phyloP scores from a whole-genome alignment of 37 sponge, comb jelly and placozoan genomes.

The Cladorhizidae sp. region DNA sequence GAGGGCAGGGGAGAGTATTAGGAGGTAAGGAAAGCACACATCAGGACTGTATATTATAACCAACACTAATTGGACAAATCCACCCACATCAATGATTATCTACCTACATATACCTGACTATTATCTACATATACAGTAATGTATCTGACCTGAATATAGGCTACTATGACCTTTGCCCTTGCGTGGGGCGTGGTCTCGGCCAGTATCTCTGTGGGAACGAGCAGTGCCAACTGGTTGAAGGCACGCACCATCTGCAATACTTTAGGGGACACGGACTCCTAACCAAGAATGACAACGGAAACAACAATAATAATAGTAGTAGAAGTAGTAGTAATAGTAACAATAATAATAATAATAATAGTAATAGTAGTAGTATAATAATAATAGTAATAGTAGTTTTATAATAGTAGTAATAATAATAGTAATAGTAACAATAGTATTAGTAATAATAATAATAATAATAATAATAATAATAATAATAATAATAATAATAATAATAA shows the following conservation, averaged over 20 bases:
- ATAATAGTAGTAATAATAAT: not conserved
- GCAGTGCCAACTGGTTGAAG: conserved; percentile 78
- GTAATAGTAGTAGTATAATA: too few species aligned
- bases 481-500: too few species aligned
- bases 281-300: not conserved
- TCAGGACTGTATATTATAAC: too few species aligned
- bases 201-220: conserved; percentile 72
- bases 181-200: conserved; percentile 43
- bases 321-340: too few species aligned
- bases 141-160: conserved; percentile 61
- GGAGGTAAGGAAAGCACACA: not conserved
- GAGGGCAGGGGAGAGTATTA: not conserved
- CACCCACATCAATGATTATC: not conserved
- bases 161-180: conserved; percentile 70
- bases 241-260: conserved; percentile 64
- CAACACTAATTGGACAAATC: too few species aligned
- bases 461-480: not conserved
- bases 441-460: too few species aligned
- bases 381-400: too few species aligned
- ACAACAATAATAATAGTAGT: too few species aligned
- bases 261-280: conserved; percentile 43
- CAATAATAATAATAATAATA: not conserved
- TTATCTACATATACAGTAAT: not conserved
- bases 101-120: not conserved
- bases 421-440: not conserved